Percentiles rank a stretch among this genome's conserved stretches.
Conservation (phyloP, 2,113 vertebrate species). For the Siniperca chuatsi region DNA sequence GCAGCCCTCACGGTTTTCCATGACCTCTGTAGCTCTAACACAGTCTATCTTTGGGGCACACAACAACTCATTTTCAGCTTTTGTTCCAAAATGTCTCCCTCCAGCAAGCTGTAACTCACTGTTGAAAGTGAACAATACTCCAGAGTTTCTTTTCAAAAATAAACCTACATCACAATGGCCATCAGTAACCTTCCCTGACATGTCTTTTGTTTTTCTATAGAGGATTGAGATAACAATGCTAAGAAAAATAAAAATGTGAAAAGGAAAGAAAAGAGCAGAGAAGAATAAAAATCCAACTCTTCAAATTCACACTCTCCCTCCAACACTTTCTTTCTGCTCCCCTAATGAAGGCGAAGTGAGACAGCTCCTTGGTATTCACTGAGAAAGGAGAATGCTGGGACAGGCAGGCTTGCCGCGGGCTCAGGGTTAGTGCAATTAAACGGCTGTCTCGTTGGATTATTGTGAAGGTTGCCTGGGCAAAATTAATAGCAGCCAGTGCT, state of each 20-base stretch:
- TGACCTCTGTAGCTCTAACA: conserved; percentile 37
- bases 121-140: conserved; percentile 44
- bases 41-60: conserved; percentile 18
- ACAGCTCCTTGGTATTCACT: conserved; percentile 71
- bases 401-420: conserved; percentile 43
- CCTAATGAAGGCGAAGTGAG: conserved; percentile 68
- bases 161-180: conserved; percentile 40
- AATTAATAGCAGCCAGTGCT: conserved; percentile 72
- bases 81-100: conserved; percentile 50
- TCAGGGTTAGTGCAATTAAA: conserved; percentile 79
- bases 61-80: conserved; percentile 26
- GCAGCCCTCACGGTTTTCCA: neutral
- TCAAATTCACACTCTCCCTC: neutral
- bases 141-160: conserved; percentile 41
- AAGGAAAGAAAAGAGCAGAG: conserved; percentile 1
- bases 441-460: conserved; percentile 76
- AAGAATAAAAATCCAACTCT: conserved; percentile 3
- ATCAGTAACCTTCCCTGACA: conserved; percentile 44
- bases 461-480: conserved; percentile 72
- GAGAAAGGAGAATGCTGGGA: conserved; percentile 47
- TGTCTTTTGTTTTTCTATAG: conserved; percentile 16
- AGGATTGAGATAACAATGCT: conserved; percentile 14
- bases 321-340: conserved; percentile 25
- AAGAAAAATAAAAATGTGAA: conserved; percentile 5
- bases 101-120: conserved; percentile 30